Evolutionary conservation across 2,888 invertebrate genomes (phyloP).

Genomic region (Epirrhoe tristata): DNA sequence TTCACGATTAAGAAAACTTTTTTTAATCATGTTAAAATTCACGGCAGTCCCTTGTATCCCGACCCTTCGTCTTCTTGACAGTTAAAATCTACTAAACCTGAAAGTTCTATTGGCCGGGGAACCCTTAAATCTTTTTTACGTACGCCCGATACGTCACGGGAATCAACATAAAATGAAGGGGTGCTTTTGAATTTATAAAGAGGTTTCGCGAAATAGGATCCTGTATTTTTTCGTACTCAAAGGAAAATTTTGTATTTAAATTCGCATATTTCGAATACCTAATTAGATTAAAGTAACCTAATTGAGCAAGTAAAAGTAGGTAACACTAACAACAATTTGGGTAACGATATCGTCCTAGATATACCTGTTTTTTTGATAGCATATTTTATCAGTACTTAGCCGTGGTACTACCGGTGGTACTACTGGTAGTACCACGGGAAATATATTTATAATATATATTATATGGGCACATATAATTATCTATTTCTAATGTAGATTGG

Average conservation of each 20-base stretch:
- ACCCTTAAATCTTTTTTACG: slow-evolving; percentile 60
- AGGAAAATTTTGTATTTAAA: neutral
- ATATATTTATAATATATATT: too few relatives aligned
- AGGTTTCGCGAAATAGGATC: slow-evolving; percentile 16
- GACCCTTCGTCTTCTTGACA: slow-evolving; percentile 50
- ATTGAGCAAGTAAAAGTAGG: too few relatives aligned
- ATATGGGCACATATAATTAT: too few relatives aligned
- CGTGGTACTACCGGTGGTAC: too few relatives aligned
- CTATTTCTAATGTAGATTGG: neutral
- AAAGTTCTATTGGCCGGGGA: slow-evolving; percentile 66
- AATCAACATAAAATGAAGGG: slow-evolving; percentile 45
- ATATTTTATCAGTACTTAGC: too few relatives aligned
- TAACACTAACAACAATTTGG: neutral
- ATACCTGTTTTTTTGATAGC: neutral
- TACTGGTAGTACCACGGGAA: too few relatives aligned
- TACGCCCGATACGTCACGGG: slow-evolving; percentile 59
- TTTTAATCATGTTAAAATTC: slow-evolving; percentile 44
- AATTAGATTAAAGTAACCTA: neutral
- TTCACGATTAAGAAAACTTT: slow-evolving; percentile 36
- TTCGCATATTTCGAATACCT: neutral
- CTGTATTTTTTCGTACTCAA: slow-evolving; percentile 11
- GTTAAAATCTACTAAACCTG: slow-evolving; percentile 59
- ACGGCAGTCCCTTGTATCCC: slow-evolving; percentile 36
- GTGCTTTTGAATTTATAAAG: slow-evolving; percentile 26
- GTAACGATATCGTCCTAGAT: neutral